Base-by-base conservation (phyloP, 2,113 vertebrate species). In the Lampris megalopsis region DNA sequence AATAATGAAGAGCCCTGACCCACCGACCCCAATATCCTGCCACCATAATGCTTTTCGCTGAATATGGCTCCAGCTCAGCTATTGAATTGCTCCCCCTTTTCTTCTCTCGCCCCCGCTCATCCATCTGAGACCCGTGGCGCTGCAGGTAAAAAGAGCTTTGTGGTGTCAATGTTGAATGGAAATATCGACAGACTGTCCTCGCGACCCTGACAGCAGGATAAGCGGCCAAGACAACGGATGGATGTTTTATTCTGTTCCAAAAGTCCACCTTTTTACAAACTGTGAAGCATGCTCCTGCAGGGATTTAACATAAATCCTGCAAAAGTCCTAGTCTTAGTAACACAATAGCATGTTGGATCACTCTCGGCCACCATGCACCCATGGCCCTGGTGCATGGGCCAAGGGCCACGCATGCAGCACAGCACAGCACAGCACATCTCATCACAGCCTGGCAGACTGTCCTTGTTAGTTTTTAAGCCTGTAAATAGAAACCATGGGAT, bases 21-120 rank as follows among this genome's bases (percentile, higher is more conserved):
- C 71, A 4, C 35, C 69, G 60, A 81, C 81, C 68, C 57, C 47
- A 56, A 76, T 63, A 81, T 79, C 60, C 40, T n/a, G 62, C 43
- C 5, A 73, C 73, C 9, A 58, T 38, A 40, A 11, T 49, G 11
- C 49, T 6, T 10, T 2, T 4, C 8, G 49, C 0, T 45, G 50
- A 0, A 5, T 36, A 13, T 4, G n/a, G 24, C 5, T 5, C 6
- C 13, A 9, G 7, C 48, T 61, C 49, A 63, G 13, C 10, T n/a
- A 38, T 11, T 52, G 13, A 42, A n/a, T 35, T 52, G 50, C 69
- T 35, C 13, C 5, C 1, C 62, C 49, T 65, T 50, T 13, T 38
- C 24, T 50, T 5, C n/a, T 5, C 35, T 3, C 0, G 11, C 2
- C 13, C 6, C 13, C 6, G 56, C 40, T n/a, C 37, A 9, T 45